phyloP scores from a whole-genome alignment of 2,888 invertebrate species.

The Sclerodermus sp. region DNA sequence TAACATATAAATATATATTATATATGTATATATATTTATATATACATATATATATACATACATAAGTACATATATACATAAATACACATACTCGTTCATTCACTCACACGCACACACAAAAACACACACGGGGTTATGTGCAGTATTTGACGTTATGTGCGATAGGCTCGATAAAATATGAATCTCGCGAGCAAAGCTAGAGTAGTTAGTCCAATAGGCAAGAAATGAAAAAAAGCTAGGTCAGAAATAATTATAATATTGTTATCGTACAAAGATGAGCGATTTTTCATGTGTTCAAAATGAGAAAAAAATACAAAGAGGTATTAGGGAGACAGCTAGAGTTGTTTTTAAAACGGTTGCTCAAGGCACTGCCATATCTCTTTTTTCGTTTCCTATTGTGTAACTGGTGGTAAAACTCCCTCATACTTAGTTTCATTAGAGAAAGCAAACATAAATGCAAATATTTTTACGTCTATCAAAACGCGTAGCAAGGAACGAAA shows the following conservation, averaged over 20 bases:
- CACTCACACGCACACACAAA: no score
- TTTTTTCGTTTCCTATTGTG: constrained; percentile 31
- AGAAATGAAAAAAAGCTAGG: constrained; percentile 24
- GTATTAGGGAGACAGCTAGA: constrained; percentile 37
- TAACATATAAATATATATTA: no score
- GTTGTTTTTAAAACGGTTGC: constrained; percentile 52
- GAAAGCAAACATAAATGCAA: constrained; percentile 27
- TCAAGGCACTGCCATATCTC: constrained; percentile 56
- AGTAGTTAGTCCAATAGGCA: constrained; percentile 45
- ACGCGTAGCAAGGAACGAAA: constrained; percentile 16
- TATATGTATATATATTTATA: no score
- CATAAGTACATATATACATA: no score
- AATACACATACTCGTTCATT: no score
- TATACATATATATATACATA: no score
- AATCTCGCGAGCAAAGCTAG: constrained; percentile 56
- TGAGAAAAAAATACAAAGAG: constrained; percentile 30
- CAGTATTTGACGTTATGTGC: constrained; percentile 41
- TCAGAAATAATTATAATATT: constrained; percentile 29
- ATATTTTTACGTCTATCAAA: constrained; percentile 23
- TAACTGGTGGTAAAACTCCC: no score
- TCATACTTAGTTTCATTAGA: constrained; percentile 40
- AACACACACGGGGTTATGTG: constrained; percentile 28
- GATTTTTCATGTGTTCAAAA: constrained; percentile 56
- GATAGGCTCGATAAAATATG: constrained; percentile 50
- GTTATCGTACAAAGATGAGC: constrained; percentile 55